phyloP scores from a whole-genome alignment of 1,140 invertebrate genomes.

The Pseudobourletiella spinata region DNA sequence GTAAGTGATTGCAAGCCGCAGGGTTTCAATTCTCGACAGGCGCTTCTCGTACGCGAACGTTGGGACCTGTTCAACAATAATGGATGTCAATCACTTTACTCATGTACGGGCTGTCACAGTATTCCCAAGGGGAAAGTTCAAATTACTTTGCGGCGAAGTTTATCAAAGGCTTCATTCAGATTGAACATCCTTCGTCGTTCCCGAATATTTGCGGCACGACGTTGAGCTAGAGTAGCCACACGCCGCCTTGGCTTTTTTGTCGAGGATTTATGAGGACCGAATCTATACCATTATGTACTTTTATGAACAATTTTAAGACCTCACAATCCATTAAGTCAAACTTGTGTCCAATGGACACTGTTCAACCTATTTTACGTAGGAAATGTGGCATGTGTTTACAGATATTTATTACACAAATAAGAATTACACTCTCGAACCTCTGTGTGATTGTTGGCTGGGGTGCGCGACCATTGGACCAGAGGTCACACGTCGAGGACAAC shows the following conservation, averaged over 20 bases:
- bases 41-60: conserved; percentile 99
- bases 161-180: conserved; percentile 94
- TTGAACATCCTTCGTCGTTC: conserved; percentile 94
- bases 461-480: neutral
- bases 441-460: neutral
- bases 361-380: too few species aligned
- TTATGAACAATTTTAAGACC: too few species aligned
- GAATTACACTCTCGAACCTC: neutral
- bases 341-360: too few species aligned
- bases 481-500: neutral
- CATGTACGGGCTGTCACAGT: too few species aligned
- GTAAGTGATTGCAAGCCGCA: conserved; percentile 94
- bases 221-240: conserved; percentile 79
- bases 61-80: conserved; percentile 62
- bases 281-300: conserved; percentile 15
- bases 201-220: conserved; percentile 85
- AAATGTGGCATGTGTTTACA: neutral
- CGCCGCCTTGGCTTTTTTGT: conserved; percentile 71
- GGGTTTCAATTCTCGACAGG: conserved; percentile 93
- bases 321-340: too few species aligned
- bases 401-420: neutral
- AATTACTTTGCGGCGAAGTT: conserved; percentile 65
- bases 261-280: conserved; percentile 14
- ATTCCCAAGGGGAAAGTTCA: neutral
- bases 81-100: too few species aligned